Conservation (phyloP, 2,888 invertebrate genomes). For the Coecobrya sp. region DNA sequence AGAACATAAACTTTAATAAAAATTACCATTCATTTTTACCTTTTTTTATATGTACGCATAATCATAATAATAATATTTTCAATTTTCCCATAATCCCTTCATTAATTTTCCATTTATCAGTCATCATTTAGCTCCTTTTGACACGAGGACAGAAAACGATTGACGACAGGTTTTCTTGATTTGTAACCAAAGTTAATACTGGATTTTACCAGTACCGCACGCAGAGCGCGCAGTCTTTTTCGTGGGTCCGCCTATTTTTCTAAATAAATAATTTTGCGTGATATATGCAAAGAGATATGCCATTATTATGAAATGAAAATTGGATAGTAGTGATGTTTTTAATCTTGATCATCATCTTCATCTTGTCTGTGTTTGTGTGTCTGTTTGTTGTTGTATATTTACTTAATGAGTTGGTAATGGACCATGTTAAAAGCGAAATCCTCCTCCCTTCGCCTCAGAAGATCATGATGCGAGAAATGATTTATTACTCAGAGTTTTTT, state of each 20-base stretch:
- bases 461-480: slow-evolving; percentile 32
- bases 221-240: not conserved
- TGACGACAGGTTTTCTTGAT: slow-evolving; percentile 9
- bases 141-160: slow-evolving; percentile 16
- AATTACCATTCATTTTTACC: slow-evolving; percentile 5
- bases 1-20: not conserved
- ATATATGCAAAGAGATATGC: not conserved
- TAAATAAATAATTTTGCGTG: slow-evolving; percentile 7
- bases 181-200: not conserved
- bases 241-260: slow-evolving; percentile 23
- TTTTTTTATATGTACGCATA: too few relatives aligned
- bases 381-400: not conserved
- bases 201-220: not conserved
- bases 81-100: slow-evolving; percentile 25
- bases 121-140: not conserved
- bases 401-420: slow-evolving; percentile 52
- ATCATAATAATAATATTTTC: too few relatives aligned
- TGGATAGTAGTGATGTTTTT: not conserved
- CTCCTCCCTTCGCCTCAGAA: slow-evolving; percentile 39
- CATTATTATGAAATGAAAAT: not conserved
- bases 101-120: slow-evolving; percentile 51
- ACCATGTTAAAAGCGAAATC: not conserved
- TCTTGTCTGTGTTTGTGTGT: not conserved
- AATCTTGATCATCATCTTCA: not conserved
- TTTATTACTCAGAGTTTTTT: slow-evolving; percentile 32